Evolutionary conservation across 2,888 invertebrate genomes (phyloP), one percentile per base, ranked within the genome.

Genomic region (Tortricodes alternella): DNA sequence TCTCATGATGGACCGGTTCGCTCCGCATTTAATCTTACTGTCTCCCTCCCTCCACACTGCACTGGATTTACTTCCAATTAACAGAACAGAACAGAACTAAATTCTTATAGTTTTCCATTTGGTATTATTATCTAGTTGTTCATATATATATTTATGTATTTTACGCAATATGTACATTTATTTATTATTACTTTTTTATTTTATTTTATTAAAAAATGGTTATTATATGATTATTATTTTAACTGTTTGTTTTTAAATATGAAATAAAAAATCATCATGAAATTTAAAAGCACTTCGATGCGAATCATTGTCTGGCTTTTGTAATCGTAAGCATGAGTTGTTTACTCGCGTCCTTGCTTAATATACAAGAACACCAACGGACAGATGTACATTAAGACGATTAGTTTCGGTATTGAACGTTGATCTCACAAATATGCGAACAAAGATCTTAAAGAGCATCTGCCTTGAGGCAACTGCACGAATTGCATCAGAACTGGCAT

Each of bases 341-440:
- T 11, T 29, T 29, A 29, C 11, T n/a, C 3, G 8, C 15, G 34
- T 34, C 34, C 34, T 34, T 34, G 34, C 2, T 34, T 34, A 7
- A 15, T n/a, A 34, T 34, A 15, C 34, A 34, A n/a, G n/a, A n/a
- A n/a, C n/a, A n/a, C n/a, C n/a, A n/a, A 34, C 8, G 11, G 5
- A 34, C 32, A 13, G 11, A 32, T 13, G 11, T 32, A 13, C 32
- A 32, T n/a, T 5, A 9, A 43, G 43, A 24, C 24, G 18, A 46
- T 46, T 32, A 32, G 44, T 13, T 11, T 29, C 32, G 44, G 19
- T 32, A 32, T 46, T 46, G 29, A 32, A 46, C 32, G 44, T 46
- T 46, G 44, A 46, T 18, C 44, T 46, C 32, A 32, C 16, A 7
- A 27, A 13, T 23, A 19, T 18, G 32, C 13, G 44, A 43, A 43